Evolutionary conservation across 2,888 invertebrate genomes (phyloP), one percentile per base, ranked within the genome.

Genomic region (Mythimna vitellina): DNA sequence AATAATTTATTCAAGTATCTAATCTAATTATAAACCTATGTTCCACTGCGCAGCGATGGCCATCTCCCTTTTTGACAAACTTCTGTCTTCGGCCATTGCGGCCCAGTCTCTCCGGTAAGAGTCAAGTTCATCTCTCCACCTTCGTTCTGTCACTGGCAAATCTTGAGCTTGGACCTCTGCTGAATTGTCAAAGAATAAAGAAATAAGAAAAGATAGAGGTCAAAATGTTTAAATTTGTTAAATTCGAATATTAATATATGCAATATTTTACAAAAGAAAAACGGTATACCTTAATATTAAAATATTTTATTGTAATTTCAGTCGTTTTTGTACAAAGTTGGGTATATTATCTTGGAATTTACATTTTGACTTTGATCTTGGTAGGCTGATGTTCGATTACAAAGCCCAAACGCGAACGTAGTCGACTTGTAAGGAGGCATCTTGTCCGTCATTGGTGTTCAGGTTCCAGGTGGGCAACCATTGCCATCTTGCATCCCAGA

Each of bases 321-420:
- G 63, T 76, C 53, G n/a, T 64, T 61, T 49, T 61, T 72, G 42
- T 79, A 57, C 25, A 38, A 46, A 79, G 42, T 72, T 72, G 4
- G 54, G 6, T 46, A 70, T 54, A 58, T 60, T 25, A 60, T 58
- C 38, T 32, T 63, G 53, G 20, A 49, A 63, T 20, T 14, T 17
- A 53, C 53, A 42, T 54, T 71, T 64, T 80, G 62, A 73, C 53
- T 63, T 73, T 49, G 38, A 14, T 46, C 1, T 20, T 7, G 6
- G 12, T 64, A 56, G 53, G 49, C 38, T 38, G 46, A 61, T 61
- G 51, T 66, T 56, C 29, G 20, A 54, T 76, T 80, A 97, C 74
- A 97, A 88, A 57, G 97, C 97, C 97, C 97, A 97, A 29, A 98
- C 96, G 78, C 96, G 95, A 70, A 98, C 96, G 86, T 97, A 97